phyloP scores from a whole-genome alignment of 2,888 invertebrate species.

The Dendrolimus houi region DNA sequence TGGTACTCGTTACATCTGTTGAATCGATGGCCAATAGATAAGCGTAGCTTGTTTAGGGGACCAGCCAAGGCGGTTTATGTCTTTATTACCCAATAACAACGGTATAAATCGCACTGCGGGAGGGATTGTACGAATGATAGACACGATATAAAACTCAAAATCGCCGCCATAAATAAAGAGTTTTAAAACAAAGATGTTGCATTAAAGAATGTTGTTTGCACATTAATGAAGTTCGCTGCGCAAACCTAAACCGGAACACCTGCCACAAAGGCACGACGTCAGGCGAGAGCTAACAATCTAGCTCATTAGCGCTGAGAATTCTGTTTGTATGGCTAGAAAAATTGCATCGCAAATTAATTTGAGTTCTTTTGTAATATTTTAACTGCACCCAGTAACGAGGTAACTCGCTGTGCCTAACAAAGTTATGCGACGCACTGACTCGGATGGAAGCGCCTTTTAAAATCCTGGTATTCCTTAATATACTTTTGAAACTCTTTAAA shows the following conservation, averaged over 20 bases:
- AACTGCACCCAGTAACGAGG: constrained; percentile 54
- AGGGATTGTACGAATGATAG: constrained; percentile 33
- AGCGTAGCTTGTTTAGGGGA: constrained; percentile 45
- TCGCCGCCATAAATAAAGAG: constrained; percentile 19
- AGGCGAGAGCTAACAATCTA: constrained; percentile 42
- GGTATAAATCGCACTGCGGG: constrained; percentile 33
- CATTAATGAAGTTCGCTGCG: constrained; percentile 35
- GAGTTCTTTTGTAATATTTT: constrained; percentile 52
- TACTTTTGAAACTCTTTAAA: constrained; percentile 65
- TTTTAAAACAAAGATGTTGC: constrained; percentile 12
- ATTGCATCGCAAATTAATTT: constrained; percentile 51
- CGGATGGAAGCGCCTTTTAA: constrained; percentile 37
- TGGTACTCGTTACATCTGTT: constrained; percentile 43
- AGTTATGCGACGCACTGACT: constrained; percentile 55
- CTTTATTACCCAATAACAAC: constrained; percentile 51
- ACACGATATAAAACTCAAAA: constrained; percentile 31
- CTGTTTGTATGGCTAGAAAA: constrained; percentile 39
- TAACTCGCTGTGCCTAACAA: constrained; percentile 58
- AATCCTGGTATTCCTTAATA: constrained; percentile 50
- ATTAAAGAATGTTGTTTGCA: constrained; percentile 16
- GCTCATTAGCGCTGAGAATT: constrained; percentile 56
- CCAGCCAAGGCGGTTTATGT: constrained; percentile 35
- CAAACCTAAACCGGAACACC: constrained; percentile 31
- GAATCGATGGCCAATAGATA: constrained; percentile 49
- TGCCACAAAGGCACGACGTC: constrained; percentile 35